These are phyloP conservation scores for Protaetia brevitarsis DNA, from an alignment of 1,140 invertebrate genomes.

Conservation along the genomic window DNA sequence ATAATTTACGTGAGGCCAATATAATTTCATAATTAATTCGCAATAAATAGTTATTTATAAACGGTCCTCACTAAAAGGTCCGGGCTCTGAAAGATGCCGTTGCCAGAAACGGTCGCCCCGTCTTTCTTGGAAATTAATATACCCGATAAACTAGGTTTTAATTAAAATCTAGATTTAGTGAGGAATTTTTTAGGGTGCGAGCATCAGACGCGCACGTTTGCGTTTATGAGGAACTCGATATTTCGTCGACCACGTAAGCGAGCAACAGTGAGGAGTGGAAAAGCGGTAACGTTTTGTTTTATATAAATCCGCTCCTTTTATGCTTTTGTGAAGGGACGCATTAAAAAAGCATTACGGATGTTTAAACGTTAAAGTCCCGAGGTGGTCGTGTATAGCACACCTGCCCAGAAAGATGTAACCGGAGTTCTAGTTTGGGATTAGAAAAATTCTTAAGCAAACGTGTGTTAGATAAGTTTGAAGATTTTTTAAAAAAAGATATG, in stretches of 20 bases:
- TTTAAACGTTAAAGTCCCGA: not conserved
- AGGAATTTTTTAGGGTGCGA: not conserved
- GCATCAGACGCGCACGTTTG: not conserved
- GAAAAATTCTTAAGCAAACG: too few species aligned
- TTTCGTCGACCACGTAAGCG: not conserved
- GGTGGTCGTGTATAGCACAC: not conserved
- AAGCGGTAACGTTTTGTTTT: not conserved
- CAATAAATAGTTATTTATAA: slow-evolving; percentile 2
- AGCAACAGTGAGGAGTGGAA: not conserved
- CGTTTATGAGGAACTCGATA: not conserved
- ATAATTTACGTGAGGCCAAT: not conserved
- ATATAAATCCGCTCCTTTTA: not conserved
- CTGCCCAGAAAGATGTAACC: not conserved
- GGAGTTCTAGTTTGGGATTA: not conserved
- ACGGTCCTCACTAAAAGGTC: not conserved
- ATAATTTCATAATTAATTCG: slow-evolving; percentile 2
- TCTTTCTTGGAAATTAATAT: not conserved
- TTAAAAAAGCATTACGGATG: not conserved
- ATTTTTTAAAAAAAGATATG: too few species aligned
- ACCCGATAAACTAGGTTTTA: not conserved
- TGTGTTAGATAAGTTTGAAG: too few species aligned
- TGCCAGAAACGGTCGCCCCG: not conserved
- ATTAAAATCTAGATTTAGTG: slow-evolving; percentile 5
- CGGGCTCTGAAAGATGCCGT: not conserved
- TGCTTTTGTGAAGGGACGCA: not conserved